A percentile compares a stretch with the other conserved stretches of the same genome.
Evolutionary conservation across 2,888 invertebrate species (phyloP).

Genomic region (Yponomeuta cagnagella): DNA sequence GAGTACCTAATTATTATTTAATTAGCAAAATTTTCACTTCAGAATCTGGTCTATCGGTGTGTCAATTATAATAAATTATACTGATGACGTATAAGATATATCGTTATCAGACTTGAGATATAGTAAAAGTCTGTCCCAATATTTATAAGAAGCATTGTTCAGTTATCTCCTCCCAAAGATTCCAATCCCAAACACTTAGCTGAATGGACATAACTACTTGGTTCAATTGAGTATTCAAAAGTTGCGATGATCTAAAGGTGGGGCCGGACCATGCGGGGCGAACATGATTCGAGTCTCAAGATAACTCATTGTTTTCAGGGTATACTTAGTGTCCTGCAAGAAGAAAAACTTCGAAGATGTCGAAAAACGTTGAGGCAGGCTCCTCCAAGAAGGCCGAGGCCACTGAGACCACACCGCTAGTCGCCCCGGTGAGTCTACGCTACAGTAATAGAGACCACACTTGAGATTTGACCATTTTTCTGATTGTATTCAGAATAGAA

Average conservation of each 20-base stretch:
- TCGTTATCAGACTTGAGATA: too few species aligned
- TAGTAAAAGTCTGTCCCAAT: too few species aligned
- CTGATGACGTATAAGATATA: too few species aligned
- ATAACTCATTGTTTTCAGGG: not conserved
- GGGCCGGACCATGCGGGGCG: not conserved
- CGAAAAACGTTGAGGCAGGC: conserved; percentile 37
- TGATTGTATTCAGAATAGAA: too few species aligned
- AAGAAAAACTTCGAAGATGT: conserved; percentile 32
- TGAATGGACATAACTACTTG: not conserved
- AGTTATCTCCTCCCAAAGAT: not conserved
- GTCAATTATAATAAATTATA: too few species aligned
- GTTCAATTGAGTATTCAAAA: not conserved
- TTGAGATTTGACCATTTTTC: too few species aligned
- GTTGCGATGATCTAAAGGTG: not conserved
- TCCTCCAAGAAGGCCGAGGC: conserved; percentile 19
- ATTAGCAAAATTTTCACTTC: too few species aligned
- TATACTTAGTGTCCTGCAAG: not conserved
- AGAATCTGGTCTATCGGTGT: too few species aligned
- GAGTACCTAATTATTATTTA: too few species aligned
- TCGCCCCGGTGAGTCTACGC: conserved; percentile 41
- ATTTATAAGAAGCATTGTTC: not conserved
- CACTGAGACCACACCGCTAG: conserved; percentile 52
- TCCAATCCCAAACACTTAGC: not conserved
- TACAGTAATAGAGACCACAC: not conserved
- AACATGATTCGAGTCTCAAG: not conserved